Conservation (phyloP, 2,797 vertebrate genomes). For the Hemibagrus guttatus region DNA sequence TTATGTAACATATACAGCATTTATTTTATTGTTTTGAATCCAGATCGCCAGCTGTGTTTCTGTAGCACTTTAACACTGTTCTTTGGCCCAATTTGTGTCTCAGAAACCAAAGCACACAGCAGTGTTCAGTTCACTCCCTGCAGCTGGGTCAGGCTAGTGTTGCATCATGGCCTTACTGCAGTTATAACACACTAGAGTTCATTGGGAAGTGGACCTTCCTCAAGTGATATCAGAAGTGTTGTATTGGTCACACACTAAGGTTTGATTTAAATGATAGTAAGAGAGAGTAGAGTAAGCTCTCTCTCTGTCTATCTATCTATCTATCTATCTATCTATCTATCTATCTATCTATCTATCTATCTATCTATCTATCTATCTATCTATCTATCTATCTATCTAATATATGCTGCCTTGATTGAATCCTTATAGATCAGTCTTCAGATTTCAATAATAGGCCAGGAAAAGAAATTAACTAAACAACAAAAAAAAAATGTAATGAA, state of each 20-base stretch:
- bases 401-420: background rate
- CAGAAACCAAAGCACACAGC: conserved; percentile 4
- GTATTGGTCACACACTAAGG: background rate
- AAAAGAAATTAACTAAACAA: background rate
- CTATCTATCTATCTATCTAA: too few relatives aligned
- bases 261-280: background rate
- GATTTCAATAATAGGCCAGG: background rate
- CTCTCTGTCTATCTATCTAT: too few relatives aligned
- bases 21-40: background rate
- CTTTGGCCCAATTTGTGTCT: background rate
- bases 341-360: too few relatives aligned
- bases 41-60: background rate
- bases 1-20: background rate
- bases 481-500: too few relatives aligned
- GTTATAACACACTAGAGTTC: background rate
- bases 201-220: background rate
- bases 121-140: conserved; percentile 1
- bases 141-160: background rate
- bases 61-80: background rate
- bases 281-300: background rate
- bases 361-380: too few relatives aligned
- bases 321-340: too few relatives aligned
- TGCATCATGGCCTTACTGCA: background rate
- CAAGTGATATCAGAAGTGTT: background rate
- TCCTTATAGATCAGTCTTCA: background rate